Evolutionary conservation across 2,888 invertebrate genomes (phyloP).

Genomic region (Lagria hirta): DNA sequence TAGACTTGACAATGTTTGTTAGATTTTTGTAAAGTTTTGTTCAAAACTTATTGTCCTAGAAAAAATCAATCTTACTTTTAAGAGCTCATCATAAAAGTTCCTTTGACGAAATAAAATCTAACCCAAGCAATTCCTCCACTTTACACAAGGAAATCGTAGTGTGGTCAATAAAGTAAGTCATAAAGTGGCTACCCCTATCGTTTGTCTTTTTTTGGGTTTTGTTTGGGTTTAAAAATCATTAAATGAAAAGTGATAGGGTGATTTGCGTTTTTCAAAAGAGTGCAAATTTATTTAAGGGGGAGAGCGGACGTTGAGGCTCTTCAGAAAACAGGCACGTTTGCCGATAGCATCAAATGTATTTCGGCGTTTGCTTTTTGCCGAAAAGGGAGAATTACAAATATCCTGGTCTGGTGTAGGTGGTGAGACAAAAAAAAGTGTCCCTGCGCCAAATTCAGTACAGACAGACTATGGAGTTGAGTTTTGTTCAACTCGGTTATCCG

Average conservation of each 20-base stretch:
- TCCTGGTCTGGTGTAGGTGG: conserved; percentile 4
- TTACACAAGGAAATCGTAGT: conserved; percentile 14
- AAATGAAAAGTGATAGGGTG: conserved; percentile 24
- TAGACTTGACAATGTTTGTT: no score
- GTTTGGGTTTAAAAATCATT: conserved; percentile 10
- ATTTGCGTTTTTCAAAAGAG: conserved; percentile 27
- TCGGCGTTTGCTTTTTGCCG: conserved; percentile 30
- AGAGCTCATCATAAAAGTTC: no score
- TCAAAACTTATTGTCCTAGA: no score
- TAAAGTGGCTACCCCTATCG: not conserved
- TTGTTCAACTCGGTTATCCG: not conserved
- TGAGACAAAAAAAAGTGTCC: conserved; percentile 25
- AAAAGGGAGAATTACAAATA: conserved; percentile 31
- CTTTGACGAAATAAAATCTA: no score
- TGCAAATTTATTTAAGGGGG: conserved; percentile 33
- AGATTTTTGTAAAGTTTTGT: no score
- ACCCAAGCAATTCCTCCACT: conserved; percentile 12
- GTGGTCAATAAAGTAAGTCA: conserved; percentile 16
- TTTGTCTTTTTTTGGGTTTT: conserved; percentile 3
- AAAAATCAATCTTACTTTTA: no score
- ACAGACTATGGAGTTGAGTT: not conserved
- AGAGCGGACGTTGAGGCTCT: conserved; percentile 28
- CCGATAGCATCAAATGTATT: conserved; percentile 35
- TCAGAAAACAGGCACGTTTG: conserved; percentile 33
- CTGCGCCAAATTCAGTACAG: conserved; percentile 5